Evolutionary conservation across 2,888 invertebrate species (phyloP), one percentile per base, ranked within the genome.

Genomic region (Nomada ferruginata): DNA sequence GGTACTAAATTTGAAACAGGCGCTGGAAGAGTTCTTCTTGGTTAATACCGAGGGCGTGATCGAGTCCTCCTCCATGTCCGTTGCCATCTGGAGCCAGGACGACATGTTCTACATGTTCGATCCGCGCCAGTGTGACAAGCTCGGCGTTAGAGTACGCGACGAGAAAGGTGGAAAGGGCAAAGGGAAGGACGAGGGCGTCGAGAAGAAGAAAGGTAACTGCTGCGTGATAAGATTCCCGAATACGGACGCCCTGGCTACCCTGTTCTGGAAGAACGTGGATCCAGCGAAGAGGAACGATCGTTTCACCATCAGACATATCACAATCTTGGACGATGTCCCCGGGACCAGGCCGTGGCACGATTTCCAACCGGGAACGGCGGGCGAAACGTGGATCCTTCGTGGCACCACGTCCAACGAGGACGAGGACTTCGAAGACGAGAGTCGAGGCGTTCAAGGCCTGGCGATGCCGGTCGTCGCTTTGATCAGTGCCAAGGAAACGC

Each of bases 31-130:
- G 70, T 93, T 93, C 77, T 93, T 93, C 65, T 47, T 90, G 18
- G 79, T 89, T 0, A 90, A 93, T 57, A 82, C 71, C 3, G 90
- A 90, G 9, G 93, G 93, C 0, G 83, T 93, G 18, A 82, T 93
- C 36, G 93, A 93, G 64, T 90, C 91, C 4, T 85, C 90, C 0
- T 85, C 89, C 13, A 90, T 90, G 90, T 87, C 91, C 1, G 93
- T 95, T 0, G 95, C 95, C 0, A 94, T 96, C 26, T 96, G 96
- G 95, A 94, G 94, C 1, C 94, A 95, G 68, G 95, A 95, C 1
- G 95, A 95, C 1, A 93, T 93, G 63, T 95, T 94, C 73, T 96
- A 96, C 85, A 88, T 95, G 76, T 96, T 95, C 87, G 96, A 96
- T 90, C 96, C 96, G 0, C 89, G 89, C 85, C 94, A 94, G 93